A percentile compares a stretch with the other conserved stretches of the same genome.
Conservation (phyloP, 2,113 vertebrate genomes). For the Embiotoca jacksoni region DNA sequence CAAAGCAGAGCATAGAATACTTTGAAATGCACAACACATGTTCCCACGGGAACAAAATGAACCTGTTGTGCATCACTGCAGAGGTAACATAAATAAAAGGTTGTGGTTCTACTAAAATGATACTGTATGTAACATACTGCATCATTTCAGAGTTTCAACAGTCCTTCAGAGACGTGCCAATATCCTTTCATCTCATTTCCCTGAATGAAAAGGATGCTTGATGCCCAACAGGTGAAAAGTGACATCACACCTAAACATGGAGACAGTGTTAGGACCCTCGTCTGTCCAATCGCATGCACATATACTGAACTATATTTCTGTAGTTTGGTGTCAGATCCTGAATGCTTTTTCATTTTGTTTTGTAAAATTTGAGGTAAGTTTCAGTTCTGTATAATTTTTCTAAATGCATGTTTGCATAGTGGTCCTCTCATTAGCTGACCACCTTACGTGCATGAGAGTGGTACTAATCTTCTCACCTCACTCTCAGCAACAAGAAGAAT, state of each 20-base stretch:
- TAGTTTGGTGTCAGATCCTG: not conserved
- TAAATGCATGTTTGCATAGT: too few relatives aligned
- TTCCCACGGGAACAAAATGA: constrained; percentile 13
- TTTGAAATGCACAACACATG: constrained; percentile 51
- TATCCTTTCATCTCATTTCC: constrained; percentile 61
- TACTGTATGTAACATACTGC: constrained; percentile 54
- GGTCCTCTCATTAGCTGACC: too few relatives aligned
- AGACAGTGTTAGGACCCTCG: constrained; percentile 49
- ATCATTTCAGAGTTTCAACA: constrained; percentile 55
- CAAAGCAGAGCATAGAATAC: constrained; percentile 12
- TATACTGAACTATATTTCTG: constrained; percentile 6
- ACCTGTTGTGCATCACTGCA: constrained; percentile 45
- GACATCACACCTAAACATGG: constrained; percentile 36
- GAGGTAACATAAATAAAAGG: constrained; percentile 2
- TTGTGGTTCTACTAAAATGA: constrained; percentile 47
- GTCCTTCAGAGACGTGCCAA: constrained; percentile 6
- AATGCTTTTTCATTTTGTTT: not conserved
- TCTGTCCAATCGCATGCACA: constrained; percentile 31
- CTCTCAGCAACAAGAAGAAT: too few relatives aligned
- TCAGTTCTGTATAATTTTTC: not conserved
- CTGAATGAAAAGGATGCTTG: constrained; percentile 59
- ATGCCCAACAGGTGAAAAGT: constrained; percentile 36
- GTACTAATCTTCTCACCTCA: too few relatives aligned
- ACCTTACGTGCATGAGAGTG: too few relatives aligned
- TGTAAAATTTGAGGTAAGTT: not conserved